Base-by-base conservation (phyloP, 1,140 invertebrate species). In the Battus philenor region DNA sequence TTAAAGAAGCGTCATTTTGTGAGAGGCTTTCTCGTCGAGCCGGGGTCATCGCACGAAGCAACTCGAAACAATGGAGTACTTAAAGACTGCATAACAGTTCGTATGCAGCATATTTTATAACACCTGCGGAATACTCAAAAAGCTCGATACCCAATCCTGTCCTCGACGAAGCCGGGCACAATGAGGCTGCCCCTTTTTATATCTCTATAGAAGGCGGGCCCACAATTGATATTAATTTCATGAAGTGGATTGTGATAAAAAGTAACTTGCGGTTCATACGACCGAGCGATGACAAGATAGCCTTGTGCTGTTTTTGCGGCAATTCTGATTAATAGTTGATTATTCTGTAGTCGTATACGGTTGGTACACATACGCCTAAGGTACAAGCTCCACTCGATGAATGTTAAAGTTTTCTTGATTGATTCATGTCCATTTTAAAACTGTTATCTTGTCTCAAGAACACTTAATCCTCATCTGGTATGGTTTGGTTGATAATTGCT, bases 181-280 rank as follows among this genome's bases (percentile, higher is more conserved):
- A 50, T 48, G 47, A 39, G 47, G 45, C 41, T 39, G 54, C 51
- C 53, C 51, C 54, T 68, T 78, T 76, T 74, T 74, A 47, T 53
- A 30, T 29, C 29, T 31, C 56, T 48, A 26, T 55, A 65, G 54
- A 72, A 63, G 71, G 65, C 48, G 50, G 50, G 17, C 33, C 52
- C 55, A 62, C 70, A 68, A 76, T 79, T 76, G 69, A 71, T 78
- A 78, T 74, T 75, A 78, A 78, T 78, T 78, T 78, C 68, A 74
- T 68, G 66, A 72, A 55, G 57, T 59, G 54, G 60, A 68, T 60
- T 68, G 55, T 20, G 43, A 48, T 57, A 73, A 73, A 71, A 72
- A 70, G 47, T 24, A 29, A 27, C 24, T 17, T 38, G 26, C 56
- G 50, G 41, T 67, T 54, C 55, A 52, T 32, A 50, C 49, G 33